Evolutionary conservation across 2,797 vertebrate species (phyloP), one percentile per base, ranked within the genome.

Genomic region (Nannoperca australis): DNA sequence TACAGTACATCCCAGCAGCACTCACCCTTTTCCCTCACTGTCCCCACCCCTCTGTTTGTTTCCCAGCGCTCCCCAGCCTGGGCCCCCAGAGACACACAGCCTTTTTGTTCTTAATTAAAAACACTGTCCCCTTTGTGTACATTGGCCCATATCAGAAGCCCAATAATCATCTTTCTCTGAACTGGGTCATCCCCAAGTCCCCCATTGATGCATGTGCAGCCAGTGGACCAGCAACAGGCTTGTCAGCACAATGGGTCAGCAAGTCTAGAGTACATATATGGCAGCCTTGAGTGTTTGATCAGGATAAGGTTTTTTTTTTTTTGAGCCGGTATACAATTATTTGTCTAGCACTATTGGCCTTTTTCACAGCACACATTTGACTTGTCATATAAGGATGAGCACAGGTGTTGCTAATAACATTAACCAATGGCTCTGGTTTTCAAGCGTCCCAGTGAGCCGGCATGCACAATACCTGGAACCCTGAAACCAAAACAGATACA

Each of bases 81-180:
- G 82, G 78, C 86, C 86, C 86, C 84, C 14, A 51, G 89, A 91
- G 85, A 89, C 84, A 89, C 84, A n/a, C 32, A 49, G 71, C 45
- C 84, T 87, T 88, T 34, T 92, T 93, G 89, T 91, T 91, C 89
- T 85, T 87, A 86, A 92, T 92, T 88, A 86, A 86, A 87, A 81
- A 91, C 92, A 90, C 61, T 76, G 86, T 79, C 70, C 81, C 85
- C 83, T 89, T 89, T 94, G 91, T 93, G 74, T 71, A 63, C 44
- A 70, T 7, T 53, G 51, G 36, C 50, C 71, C 56, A 63, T 49
- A 74, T 82, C 58, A 58, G 66, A 83, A 83, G 69, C 82, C 54
- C 79, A 49, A 68, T 79, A 83, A 84, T 78, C 58, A 66, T 45
- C 80, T 40, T 12, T 40, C 42, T 79, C 62, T 63, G 30, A 87